Evolutionary conservation across 2,113 vertebrate genomes (phyloP).

Genomic region (Chitala chitala): DNA sequence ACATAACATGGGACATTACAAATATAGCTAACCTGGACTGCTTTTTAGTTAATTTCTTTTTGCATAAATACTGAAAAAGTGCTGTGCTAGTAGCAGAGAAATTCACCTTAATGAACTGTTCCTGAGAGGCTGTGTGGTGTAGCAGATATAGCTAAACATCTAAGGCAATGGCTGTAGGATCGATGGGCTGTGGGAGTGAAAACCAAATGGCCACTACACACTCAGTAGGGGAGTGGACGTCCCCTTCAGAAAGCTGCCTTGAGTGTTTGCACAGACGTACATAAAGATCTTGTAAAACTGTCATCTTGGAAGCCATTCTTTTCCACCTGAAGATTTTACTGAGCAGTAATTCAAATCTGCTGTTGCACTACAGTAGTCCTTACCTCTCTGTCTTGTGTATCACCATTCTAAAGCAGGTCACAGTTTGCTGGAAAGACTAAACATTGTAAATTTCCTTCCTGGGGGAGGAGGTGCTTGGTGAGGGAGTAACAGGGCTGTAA

Average conservation of each 20-base stretch:
- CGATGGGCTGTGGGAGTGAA: not conserved
- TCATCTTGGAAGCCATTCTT: not conserved
- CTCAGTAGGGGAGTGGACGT: not conserved
- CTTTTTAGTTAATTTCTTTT: not conserved
- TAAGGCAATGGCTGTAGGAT: not conserved
- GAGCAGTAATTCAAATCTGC: not conserved
- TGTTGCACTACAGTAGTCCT: not conserved
- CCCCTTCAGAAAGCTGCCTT: not conserved
- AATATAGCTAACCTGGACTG: not conserved
- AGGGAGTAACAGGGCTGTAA: conserved; percentile 9
- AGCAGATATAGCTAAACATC: not conserved
- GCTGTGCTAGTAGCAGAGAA: not conserved
- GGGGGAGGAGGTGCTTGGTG: not conserved
- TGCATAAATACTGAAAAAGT: not conserved
- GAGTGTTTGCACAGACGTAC: not conserved
- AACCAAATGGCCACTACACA: not conserved
- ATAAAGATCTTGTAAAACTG: too few species aligned
- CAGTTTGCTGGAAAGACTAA: not conserved
- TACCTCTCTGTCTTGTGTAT: not conserved
- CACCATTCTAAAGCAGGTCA: not conserved
- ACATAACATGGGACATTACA: not conserved
- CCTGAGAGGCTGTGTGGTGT: not conserved
- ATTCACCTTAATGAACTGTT: not conserved
- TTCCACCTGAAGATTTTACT: not conserved
- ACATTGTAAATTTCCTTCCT: conserved; percentile 9